Percentiles rank a stretch among this genome's conserved stretches.
phyloP scores from a whole-genome alignment of 2,888 invertebrate genomes.

The Melanargia galathea region DNA sequence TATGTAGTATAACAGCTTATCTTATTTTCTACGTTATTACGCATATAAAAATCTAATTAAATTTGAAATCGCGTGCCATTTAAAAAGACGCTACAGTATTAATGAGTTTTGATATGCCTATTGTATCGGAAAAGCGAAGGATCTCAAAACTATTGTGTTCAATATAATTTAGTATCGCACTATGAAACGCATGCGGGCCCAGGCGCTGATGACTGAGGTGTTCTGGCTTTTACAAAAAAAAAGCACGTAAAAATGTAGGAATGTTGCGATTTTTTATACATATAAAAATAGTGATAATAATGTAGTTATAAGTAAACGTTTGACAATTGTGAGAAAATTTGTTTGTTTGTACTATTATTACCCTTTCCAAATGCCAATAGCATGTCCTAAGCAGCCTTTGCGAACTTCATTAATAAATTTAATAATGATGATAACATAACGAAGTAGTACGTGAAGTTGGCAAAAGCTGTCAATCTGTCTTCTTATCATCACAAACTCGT shows the following conservation, averaged over 20 bases:
- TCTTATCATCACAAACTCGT: not conserved
- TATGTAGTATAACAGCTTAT: no score
- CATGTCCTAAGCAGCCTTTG: not conserved
- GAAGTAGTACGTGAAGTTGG: not conserved
- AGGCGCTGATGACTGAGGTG: conserved; percentile 68
- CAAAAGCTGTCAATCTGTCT: not conserved
- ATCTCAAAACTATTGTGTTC: conserved; percentile 42
- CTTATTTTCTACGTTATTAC: not conserved
- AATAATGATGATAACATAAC: not conserved
- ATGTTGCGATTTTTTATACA: conserved; percentile 61
- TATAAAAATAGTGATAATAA: conserved; percentile 32
- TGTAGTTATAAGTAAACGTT: conserved; percentile 20
- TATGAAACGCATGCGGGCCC: conserved; percentile 50
- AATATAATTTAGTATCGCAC: conserved; percentile 32
- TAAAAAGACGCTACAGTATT: conserved; percentile 4
- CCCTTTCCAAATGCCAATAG: not conserved
- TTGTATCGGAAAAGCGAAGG: conserved; percentile 17
- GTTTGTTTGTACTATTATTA: conserved; percentile 21
- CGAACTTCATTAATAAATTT: not conserved
- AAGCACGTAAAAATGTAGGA: conserved; percentile 50
- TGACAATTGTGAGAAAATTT: conserved; percentile 20
- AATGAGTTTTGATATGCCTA: not conserved
- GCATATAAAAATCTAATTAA: not conserved
- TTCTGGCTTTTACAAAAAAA: conserved; percentile 65
- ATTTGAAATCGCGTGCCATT: not conserved